A percentile compares a stretch with the other conserved stretches of the same genome.
Conservation (phyloP, 1,140 invertebrate genomes). For the Formica selysi region DNA sequence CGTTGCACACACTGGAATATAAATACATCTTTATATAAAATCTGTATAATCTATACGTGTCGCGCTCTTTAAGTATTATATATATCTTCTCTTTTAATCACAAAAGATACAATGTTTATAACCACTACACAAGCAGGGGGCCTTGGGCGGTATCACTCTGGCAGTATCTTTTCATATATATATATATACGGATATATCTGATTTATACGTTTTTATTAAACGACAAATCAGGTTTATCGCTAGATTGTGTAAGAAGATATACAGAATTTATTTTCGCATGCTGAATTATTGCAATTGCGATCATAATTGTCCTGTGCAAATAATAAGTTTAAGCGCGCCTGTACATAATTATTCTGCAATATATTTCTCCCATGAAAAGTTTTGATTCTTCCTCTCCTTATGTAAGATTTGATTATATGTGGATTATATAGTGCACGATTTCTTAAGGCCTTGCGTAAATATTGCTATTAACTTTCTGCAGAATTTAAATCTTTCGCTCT, state of each 20-base stretch:
- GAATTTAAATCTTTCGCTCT: slow-evolving; percentile 19
- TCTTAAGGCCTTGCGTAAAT: slow-evolving; percentile 37
- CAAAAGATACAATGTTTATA: slow-evolving; percentile 81
- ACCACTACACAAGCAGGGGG: slow-evolving; percentile 77
- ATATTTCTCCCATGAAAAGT: not conserved
- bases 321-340: slow-evolving; percentile 29
- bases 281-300: slow-evolving; percentile 18
- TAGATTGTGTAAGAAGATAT: slow-evolving; percentile 52
- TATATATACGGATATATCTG: slow-evolving; percentile 61
- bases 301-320: slow-evolving; percentile 9
- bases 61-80: slow-evolving; percentile 76
- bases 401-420: slow-evolving; percentile 53
- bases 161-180: slow-evolving; percentile 70
- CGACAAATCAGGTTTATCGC: slow-evolving; percentile 59
- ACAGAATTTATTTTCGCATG: slow-evolving; percentile 69
- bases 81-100: slow-evolving; percentile 80
- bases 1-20: slow-evolving; percentile 76
- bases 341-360: slow-evolving; percentile 5
- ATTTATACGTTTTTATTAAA: slow-evolving; percentile 58
- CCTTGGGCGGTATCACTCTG: slow-evolving; percentile 79
- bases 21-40: slow-evolving; percentile 83
- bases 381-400: slow-evolving; percentile 50
- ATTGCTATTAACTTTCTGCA: slow-evolving; percentile 26
- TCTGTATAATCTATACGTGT: slow-evolving; percentile 83
- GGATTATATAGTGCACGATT: slow-evolving; percentile 16